These are phyloP conservation scores for Chelmon rostratus DNA, from an alignment of 2,797 vertebrate species.

Conservation along the genomic window DNA sequence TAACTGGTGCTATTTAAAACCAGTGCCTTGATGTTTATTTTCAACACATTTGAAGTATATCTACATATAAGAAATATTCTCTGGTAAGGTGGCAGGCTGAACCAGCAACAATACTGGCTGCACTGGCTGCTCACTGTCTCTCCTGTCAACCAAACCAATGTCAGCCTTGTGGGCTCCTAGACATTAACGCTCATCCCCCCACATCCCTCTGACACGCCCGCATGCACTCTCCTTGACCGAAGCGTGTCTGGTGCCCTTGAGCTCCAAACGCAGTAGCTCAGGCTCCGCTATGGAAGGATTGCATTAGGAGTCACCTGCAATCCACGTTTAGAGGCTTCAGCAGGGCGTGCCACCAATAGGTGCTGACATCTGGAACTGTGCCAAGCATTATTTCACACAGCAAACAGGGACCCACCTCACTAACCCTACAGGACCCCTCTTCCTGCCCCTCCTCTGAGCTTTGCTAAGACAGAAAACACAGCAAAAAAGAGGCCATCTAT, in stretches of 20 bases:
- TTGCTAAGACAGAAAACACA: slow-evolving; percentile 56
- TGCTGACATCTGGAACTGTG: slow-evolving; percentile 69
- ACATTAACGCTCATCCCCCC: slow-evolving; percentile 54
- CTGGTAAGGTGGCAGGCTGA: neutral
- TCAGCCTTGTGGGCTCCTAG: slow-evolving; percentile 43
- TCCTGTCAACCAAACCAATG: slow-evolving; percentile 47
- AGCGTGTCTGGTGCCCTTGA: slow-evolving; percentile 79
- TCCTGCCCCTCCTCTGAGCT: slow-evolving; percentile 21
- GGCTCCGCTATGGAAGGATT: slow-evolving; percentile 45
- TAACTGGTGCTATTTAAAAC: neutral
- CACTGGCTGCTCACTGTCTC: slow-evolving; percentile 27
- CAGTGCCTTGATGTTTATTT: neutral
- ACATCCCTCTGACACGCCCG: slow-evolving; percentile 58
- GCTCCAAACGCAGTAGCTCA: slow-evolving; percentile 48
- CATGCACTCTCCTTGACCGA: slow-evolving; percentile 74
- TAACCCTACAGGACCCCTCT: slow-evolving; percentile 38
- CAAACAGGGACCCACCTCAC: slow-evolving; percentile 41
- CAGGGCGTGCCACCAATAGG: slow-evolving; percentile 68
- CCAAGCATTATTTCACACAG: slow-evolving; percentile 60
- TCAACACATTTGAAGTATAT: neutral
- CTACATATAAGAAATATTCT: neutral
- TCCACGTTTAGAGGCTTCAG: slow-evolving; percentile 67
- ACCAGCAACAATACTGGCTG: slow-evolving; percentile 11
- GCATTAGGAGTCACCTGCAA: slow-evolving; percentile 72
- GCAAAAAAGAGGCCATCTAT: slow-evolving; percentile 66